Percentiles rank a stretch among this genome's conserved stretches.
These are phyloP conservation scores for Onychomys torridus DNA, from an alignment of 2,797 vertebrate genomes.

Conservation along the genomic window DNA sequence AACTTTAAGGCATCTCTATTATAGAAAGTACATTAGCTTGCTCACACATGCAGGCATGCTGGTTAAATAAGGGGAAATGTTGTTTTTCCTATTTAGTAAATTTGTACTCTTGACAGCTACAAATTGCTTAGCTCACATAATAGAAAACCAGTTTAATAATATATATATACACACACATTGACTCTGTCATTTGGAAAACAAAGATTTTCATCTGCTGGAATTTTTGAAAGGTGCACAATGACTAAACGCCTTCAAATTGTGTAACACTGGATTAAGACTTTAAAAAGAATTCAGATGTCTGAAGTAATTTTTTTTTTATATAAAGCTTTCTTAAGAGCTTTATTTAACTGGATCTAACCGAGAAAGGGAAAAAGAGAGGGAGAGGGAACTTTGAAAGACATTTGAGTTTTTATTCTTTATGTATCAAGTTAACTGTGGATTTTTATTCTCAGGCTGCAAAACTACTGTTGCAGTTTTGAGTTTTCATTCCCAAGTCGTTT, in stretches of 20 bases:
- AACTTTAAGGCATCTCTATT: slow-evolving; percentile 74
- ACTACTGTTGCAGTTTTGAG: slow-evolving; percentile 24
- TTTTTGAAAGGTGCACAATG: slow-evolving; percentile 72
- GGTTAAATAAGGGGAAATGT: slow-evolving; percentile 76
- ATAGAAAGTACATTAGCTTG: slow-evolving; percentile 72
- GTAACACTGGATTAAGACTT: slow-evolving; percentile 60
- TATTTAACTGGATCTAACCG: slow-evolving; percentile 63
- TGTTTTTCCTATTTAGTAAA: slow-evolving; percentile 76
- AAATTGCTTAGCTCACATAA: slow-evolving; percentile 76
- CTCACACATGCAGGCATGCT: slow-evolving; percentile 75
- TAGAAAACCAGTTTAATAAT: slow-evolving; percentile 79
- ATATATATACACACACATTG: slow-evolving; percentile 60
- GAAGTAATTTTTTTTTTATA: slow-evolving; percentile 33
- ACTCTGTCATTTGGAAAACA: slow-evolving; percentile 74
- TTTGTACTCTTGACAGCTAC: slow-evolving; percentile 71
- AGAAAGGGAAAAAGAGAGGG: slow-evolving; percentile 31
- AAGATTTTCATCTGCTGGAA: slow-evolving; percentile 67
- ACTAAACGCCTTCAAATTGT: slow-evolving; percentile 75
- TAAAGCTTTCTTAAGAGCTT: slow-evolving; percentile 71
- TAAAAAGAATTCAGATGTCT: slow-evolving; percentile 72
- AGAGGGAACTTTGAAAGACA: slow-evolving; percentile 53
- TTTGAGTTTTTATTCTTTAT: slow-evolving; percentile 42
- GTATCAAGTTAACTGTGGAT: slow-evolving; percentile 38
- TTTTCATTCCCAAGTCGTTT: slow-evolving; percentile 76
- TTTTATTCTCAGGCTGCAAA: slow-evolving; percentile 25